Base-by-base conservation (phyloP, 1,140 invertebrate genomes). In the Belonocnema kinseyi region DNA sequence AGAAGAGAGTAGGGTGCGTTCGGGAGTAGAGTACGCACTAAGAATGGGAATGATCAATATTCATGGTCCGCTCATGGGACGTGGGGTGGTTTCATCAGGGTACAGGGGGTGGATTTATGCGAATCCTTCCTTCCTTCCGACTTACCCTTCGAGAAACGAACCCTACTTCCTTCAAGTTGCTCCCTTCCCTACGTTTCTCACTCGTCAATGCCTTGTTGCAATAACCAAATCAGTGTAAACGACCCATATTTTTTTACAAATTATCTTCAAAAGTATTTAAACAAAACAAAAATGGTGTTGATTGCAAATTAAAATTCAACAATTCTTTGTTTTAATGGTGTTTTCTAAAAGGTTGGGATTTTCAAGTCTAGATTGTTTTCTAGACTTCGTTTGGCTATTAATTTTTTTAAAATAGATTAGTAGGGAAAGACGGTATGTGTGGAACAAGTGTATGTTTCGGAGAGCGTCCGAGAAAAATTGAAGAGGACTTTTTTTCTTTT, bases 1-100 rank as follows among this genome's bases (percentile, higher is more conserved):
- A 54, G 12, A 71, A 58, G 72, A 58, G 53, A 56, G 50, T 66
- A 82, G 81, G 81, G 80, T 61, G 79, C 75, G 77, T 77, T 77
- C 77, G 40, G 72, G 51, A 78, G 26, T 33, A 26, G 26, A 33
- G 75, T 72, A 66, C 53, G 56, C 76, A 72, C 74, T 17, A 74
- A 77, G 82, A 89, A 90, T 88, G 83, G 84, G 79, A 85, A 85
- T 90, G 89, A 91, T 91, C 90, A 90, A 91, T 91, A 90, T 91
- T 91, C 90, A 90, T 91, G 86, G 88, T 86, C 85, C 82, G 86
- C 85, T 83, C 84, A 85, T 86, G 79, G 83, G 82, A 84, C 80
- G 86, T 84, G 83, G 78, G 83, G 79, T 83, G 83, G 76, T 80
- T 82, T 80, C 74, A 72, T 74, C 78, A 81, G 85, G 79, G 80